Percentiles rank a stretch among this genome's conserved stretches.
These are phyloP conservation scores for Bos indicus DNA, from an alignment of 2,113 vertebrate genomes.

Conservation along the genomic window DNA sequence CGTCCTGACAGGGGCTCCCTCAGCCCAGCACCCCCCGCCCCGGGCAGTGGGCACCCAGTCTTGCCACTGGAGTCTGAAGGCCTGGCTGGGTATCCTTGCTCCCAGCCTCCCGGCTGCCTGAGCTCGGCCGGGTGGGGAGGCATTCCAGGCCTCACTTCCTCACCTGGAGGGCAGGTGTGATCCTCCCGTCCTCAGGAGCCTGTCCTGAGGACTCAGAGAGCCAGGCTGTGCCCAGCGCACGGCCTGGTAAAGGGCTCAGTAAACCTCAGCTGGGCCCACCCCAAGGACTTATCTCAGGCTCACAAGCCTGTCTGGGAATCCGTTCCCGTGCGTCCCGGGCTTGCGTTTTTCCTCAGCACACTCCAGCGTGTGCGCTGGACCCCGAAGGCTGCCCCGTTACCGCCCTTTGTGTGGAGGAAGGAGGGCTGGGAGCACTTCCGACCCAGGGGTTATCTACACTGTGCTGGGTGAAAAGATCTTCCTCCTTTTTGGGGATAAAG, in stretches of 20 bases:
- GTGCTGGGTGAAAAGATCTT: neutral
- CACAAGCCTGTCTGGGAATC: neutral
- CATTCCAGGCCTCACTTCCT: neutral
- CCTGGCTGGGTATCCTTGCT: neutral
- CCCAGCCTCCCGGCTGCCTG: neutral
- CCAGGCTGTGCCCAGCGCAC: rapidly evolving
- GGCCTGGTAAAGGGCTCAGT: neutral
- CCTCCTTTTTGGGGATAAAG: neutral
- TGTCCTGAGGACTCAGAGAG: neutral
- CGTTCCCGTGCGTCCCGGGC: neutral
- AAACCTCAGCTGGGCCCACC: neutral
- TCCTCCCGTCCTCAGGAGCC: neutral
- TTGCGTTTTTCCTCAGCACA: neutral
- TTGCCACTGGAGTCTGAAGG: neutral
- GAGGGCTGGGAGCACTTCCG: neutral
- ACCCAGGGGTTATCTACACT: neutral
- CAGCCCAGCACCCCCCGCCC: rapidly evolving
- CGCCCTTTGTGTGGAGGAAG: neutral
- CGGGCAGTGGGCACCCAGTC: rapidly evolving
- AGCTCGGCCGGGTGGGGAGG: rapidly evolving
- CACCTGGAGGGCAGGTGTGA: neutral
- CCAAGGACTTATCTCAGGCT: neutral
- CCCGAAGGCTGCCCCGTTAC: neutral
- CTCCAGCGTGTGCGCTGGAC: neutral
- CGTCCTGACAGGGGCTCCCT: rapidly evolving